Evolutionary conservation across 2,797 vertebrate genomes (phyloP).

Genomic region (Psittacula echo): DNA sequence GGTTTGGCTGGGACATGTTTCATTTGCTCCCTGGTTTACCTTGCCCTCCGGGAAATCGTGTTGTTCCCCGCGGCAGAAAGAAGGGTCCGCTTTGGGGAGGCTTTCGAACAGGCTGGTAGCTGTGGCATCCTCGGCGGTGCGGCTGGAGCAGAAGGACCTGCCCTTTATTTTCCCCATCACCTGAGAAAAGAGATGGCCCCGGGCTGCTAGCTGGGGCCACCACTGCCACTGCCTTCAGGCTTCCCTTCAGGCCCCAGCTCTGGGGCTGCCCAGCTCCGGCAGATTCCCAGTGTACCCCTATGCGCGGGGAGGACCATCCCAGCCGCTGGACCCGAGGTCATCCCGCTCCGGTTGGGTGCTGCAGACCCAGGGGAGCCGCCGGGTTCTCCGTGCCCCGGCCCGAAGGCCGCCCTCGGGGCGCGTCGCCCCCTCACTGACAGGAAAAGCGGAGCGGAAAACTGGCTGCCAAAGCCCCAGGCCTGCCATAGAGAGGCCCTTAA

Average conservation of each 20-base stretch:
- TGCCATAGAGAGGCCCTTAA: slow-evolving; percentile 43
- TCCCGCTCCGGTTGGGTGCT: background rate
- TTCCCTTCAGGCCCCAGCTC: background rate
- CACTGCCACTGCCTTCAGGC: background rate
- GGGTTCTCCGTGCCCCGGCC: background rate
- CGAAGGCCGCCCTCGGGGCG: background rate
- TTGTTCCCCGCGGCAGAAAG: background rate
- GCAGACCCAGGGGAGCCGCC: background rate
- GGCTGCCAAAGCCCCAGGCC: background rate
- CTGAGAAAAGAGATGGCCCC: background rate
- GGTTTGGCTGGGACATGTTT: background rate
- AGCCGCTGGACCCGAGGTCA: no score
- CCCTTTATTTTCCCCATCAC: background rate
- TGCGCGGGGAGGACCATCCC: background rate
- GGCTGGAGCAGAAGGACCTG: background rate
- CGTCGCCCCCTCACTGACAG: background rate
- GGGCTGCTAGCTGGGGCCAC: background rate
- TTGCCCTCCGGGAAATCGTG: no score
- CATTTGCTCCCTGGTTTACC: background rate
- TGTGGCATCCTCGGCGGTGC: background rate
- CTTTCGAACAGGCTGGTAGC: background rate
- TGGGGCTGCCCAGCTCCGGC: no score
- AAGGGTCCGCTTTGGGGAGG: background rate
- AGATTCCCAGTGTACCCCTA: background rate
- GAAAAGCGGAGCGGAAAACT: slow-evolving; percentile 11